phyloP scores from a whole-genome alignment of 2,113 vertebrate genomes.

The Plecotus auritus region DNA sequence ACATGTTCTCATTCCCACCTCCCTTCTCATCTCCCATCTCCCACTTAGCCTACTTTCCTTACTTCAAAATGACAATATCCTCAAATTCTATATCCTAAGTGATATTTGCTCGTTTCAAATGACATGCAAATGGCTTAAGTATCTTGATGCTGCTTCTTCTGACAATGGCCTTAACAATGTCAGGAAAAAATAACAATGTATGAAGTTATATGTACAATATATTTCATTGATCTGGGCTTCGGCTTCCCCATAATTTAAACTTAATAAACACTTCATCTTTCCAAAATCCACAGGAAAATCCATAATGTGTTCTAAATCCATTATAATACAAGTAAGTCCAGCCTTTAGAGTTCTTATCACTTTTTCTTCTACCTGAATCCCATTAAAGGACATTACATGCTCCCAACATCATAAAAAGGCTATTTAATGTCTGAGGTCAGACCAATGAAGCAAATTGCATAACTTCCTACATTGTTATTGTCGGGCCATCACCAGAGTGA shows the following conservation, averaged over 20 bases:
- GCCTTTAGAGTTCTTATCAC: neutral
- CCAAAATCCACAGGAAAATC: neutral
- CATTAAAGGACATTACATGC: neutral
- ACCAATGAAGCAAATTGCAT: neutral
- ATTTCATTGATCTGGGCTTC: neutral
- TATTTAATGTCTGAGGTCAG: neutral
- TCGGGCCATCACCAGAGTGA: neutral
- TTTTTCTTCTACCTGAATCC: neutral
- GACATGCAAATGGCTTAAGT: neutral
- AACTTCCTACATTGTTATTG: neutral
- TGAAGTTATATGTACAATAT: neutral
- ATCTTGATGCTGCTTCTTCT: neutral
- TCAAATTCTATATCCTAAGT: neutral
- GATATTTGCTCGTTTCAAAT: neutral
- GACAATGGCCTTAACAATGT: neutral
- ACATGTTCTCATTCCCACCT: neutral
- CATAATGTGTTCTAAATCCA: neutral
- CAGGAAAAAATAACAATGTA: neutral
- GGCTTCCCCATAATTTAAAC: neutral
- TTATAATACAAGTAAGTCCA: slow-evolving; percentile 9
- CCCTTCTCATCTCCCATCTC: too few relatives aligned
- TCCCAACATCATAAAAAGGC: neutral
- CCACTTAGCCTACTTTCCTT: neutral
- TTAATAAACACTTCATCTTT: neutral
- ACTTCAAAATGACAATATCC: neutral